Evolutionary conservation across 2,888 invertebrate genomes (phyloP), one percentile per base, ranked within the genome.

Genomic region (Lithophane leautieri): DNA sequence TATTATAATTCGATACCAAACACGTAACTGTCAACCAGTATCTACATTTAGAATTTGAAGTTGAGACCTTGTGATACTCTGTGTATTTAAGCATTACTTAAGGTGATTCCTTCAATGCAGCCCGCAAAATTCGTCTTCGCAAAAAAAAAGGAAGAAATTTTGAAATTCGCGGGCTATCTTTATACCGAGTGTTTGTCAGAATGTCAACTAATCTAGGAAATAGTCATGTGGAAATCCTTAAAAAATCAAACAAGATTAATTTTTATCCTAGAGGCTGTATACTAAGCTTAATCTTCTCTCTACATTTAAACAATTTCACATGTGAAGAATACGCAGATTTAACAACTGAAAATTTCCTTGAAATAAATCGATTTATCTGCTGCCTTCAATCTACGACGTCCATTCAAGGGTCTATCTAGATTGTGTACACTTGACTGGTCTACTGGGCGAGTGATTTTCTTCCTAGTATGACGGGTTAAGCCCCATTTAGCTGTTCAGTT

Each of bases 371-470:
- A 34, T 56, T 50, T 71, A 54, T 80, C 58, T 44, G 25, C 14
- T 34, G 50, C 42, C 25, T 58, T 58, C 56, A 61, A 76, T 81
- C 28, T 44, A 47, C 14, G 16, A 42, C 62, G 54, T 54, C n/a
- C 25, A 60, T 71, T 68, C 58, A 56, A 67, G 63, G 25, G 25
- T 52, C 28, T 72, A 66, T 70, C 67, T 65, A 68, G 58, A 76
- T 60, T 65, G 40, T 69, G 34, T 25, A 52, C 54, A 76, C 44
- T 69, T 68, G 44, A 47, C 70, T 60, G 52, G 34, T 25, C 34
- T 61, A 61, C 42, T 25, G 60, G 47, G n/a, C 19, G 40, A 54
- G n/a, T 14, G 42, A 66, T 70, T 68, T 65, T 69, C 60, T 42
- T 72, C 42, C 14, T 56, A 28, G 28, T 60, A 60, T 63, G 14